Evolutionary conservation across 1,140 invertebrate genomes (phyloP).

Genomic region (Rhagoletis zephyria): DNA sequence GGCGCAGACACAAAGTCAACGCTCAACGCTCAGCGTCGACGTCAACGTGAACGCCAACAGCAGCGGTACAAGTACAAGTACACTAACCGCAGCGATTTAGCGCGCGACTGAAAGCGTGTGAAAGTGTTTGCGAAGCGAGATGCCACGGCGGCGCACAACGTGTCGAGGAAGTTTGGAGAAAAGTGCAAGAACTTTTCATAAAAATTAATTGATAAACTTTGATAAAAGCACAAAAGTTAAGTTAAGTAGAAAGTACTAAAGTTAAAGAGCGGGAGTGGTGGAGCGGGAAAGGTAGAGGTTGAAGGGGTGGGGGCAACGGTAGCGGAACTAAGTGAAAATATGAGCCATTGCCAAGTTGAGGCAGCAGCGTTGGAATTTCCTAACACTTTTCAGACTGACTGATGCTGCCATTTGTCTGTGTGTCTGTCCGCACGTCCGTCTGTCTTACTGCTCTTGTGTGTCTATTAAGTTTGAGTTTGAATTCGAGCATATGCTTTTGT

Average conservation of each 20-base stretch:
- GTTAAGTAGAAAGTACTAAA: conserved; percentile 29
- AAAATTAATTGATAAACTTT: conserved; percentile 60
- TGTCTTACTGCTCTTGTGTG: neutral
- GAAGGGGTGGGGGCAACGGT: neutral
- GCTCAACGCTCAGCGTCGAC: neutral
- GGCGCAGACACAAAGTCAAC: neutral
- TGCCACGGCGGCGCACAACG: neutral
- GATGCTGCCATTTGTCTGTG: neutral
- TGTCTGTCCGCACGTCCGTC: neutral
- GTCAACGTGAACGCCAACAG: neutral
- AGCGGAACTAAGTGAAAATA: neutral
- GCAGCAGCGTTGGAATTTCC: conserved; percentile 2
- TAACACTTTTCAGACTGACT: conserved; percentile 5
- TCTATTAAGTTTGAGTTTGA: neutral
- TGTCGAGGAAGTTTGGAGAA: conserved; percentile 38
- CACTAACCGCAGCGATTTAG: conserved; percentile 36
- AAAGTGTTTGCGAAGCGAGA: neutral
- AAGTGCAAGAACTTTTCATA: conserved; percentile 55
- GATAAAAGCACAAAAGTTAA: conserved; percentile 53
- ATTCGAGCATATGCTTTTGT: neutral
- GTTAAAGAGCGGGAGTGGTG: neutral
- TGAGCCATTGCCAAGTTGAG: conserved; percentile 35
- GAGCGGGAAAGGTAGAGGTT: neutral
- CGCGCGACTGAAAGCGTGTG: conserved; percentile 1
- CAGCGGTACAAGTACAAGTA: conserved; percentile 11